phyloP scores from a whole-genome alignment of 2,888 invertebrate genomes.

The Silvanus unidentatus region DNA sequence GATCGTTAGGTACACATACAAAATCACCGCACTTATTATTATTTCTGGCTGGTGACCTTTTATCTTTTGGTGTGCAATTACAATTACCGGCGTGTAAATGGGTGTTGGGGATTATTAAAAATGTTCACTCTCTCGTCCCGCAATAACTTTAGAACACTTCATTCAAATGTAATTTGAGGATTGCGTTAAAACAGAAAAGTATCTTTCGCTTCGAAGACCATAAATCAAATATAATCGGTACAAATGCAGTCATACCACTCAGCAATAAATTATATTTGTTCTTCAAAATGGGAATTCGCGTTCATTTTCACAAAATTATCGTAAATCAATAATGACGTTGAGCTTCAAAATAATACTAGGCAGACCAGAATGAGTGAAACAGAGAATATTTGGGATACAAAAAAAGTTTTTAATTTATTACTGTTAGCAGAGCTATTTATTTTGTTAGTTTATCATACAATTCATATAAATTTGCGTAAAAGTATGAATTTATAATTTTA shows the following conservation, averaged over 20 bases:
- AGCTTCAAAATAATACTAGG: constrained; percentile 37
- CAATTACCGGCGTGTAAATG: too few species aligned
- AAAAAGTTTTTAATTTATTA: constrained; percentile 40
- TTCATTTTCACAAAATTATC: constrained; percentile 47
- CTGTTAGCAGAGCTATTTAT: constrained; percentile 37
- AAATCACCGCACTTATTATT: too few species aligned
- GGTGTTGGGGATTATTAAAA: too few species aligned
- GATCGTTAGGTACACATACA: too few species aligned
- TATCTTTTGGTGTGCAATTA: too few species aligned
- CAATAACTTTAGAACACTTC: constrained; percentile 8
- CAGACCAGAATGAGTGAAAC: too few species aligned
- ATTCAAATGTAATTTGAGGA: constrained; percentile 1
- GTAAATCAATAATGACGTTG: constrained; percentile 44
- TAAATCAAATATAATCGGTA: constrained; percentile 38
- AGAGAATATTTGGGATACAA: constrained; percentile 29
- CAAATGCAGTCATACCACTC: constrained; percentile 36
- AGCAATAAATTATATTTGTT: constrained; percentile 44
- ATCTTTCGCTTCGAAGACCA: constrained; percentile 28
- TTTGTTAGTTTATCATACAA: constrained; percentile 34
- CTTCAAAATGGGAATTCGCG: constrained; percentile 45
- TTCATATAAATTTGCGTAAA: constrained; percentile 24
- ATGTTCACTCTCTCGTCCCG: too few species aligned
- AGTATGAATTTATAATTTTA: constrained; percentile 23
- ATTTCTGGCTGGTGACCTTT: too few species aligned
- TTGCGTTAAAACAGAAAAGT: constrained; percentile 29